phyloP scores from a whole-genome alignment of 2,888 invertebrate species.

The Dioctria linearis region DNA sequence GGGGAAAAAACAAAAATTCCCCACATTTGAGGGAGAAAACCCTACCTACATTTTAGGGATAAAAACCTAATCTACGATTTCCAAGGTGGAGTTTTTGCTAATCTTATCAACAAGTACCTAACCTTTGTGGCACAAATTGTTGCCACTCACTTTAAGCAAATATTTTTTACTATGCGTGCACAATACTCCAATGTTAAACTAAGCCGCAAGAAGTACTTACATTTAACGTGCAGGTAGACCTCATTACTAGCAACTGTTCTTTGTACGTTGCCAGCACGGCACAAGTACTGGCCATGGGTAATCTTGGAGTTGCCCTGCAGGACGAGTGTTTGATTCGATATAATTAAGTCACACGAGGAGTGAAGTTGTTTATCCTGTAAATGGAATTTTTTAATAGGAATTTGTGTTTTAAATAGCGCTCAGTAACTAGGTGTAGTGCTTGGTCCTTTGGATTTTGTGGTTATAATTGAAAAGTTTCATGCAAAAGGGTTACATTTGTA shows the following conservation, averaged over 20 bases:
- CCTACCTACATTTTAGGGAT: too few species aligned
- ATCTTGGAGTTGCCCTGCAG: slow-evolving; percentile 70
- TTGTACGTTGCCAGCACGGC: slow-evolving; percentile 70
- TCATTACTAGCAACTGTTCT: slow-evolving; percentile 71
- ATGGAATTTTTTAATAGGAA: slow-evolving; percentile 54
- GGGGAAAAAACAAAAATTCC: too few species aligned
- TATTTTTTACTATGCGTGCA: too few species aligned
- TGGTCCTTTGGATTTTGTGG: not conserved
- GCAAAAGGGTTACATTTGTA: slow-evolving; percentile 8
- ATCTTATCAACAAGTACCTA: not conserved
- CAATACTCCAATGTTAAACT: too few species aligned
- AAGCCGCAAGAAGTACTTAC: slow-evolving; percentile 64
- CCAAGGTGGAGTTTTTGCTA: too few species aligned
- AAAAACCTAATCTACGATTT: too few species aligned
- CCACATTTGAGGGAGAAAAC: too few species aligned
- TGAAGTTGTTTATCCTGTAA: slow-evolving; percentile 69
- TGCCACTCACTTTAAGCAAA: too few species aligned
- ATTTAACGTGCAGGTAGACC: slow-evolving; percentile 71
- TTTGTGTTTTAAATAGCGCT: slow-evolving; percentile 13
- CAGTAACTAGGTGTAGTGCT: not conserved
- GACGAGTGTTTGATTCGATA: slow-evolving; percentile 71
- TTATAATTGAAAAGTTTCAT: slow-evolving; percentile 1
- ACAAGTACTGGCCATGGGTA: slow-evolving; percentile 71
- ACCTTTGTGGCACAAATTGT: not conserved
- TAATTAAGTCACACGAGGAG: slow-evolving; percentile 70